Conservation (phyloP, 2,888 invertebrate genomes). For the Pyrgus malvae region DNA sequence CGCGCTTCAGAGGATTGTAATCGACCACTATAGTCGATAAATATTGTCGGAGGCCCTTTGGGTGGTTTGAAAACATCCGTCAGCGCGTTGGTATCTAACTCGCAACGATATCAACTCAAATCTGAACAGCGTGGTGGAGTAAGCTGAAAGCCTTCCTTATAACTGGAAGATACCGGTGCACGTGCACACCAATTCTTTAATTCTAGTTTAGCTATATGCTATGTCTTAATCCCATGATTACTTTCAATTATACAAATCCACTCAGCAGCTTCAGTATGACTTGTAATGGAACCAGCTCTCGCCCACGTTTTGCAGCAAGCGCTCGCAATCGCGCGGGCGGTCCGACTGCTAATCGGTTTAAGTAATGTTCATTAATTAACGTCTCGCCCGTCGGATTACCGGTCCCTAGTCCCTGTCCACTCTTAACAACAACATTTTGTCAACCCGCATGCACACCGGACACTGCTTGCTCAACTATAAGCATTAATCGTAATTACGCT, state of each 20-base stretch:
- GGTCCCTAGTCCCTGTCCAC: constrained; percentile 43
- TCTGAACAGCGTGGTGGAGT: no score
- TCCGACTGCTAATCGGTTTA: constrained; percentile 63
- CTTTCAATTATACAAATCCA: background rate
- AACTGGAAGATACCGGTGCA: no score
- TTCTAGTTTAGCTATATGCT: no score
- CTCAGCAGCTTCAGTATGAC: background rate
- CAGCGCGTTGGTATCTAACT: no score
- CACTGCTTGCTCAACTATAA: constrained; percentile 35
- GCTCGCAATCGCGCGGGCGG: constrained; percentile 46
- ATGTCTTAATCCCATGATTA: no score
- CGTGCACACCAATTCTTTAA: no score
- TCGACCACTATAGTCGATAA: no score
- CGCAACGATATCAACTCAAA: no score
- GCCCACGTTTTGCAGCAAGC: constrained; percentile 22
- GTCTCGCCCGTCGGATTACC: constrained; percentile 58
- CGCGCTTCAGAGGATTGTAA: no score
- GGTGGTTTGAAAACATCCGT: no score
- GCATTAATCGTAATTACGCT: constrained; percentile 53
- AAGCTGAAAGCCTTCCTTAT: no score
- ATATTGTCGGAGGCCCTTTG: no score
- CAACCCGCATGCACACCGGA: constrained; percentile 47
- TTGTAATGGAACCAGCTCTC: constrained; percentile 1
- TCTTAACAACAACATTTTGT: constrained; percentile 62
- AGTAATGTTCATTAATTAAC: constrained; percentile 73